Conservation (phyloP, 2,888 invertebrate genomes). For the Pterostichus niger region DNA sequence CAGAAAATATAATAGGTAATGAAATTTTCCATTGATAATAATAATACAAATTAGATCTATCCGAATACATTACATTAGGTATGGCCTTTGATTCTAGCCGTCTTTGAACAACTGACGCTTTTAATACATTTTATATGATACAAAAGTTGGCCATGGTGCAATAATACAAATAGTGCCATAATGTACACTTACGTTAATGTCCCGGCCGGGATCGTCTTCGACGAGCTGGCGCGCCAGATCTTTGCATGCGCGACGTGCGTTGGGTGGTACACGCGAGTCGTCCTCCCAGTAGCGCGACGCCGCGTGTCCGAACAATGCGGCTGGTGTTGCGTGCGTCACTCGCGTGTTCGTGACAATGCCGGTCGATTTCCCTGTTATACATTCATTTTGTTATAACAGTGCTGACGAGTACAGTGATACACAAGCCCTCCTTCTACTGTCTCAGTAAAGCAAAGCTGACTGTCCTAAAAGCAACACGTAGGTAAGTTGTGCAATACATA, state of each 20-base stretch:
- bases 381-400: not conserved
- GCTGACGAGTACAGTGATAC: conserved; percentile 67
- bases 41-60: too few relatives aligned
- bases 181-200: conserved; percentile 82
- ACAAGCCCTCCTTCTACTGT: not conserved
- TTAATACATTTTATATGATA: too few relatives aligned
- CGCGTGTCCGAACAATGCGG: conserved; percentile 87
- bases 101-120: too few relatives aligned
- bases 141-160: too few relatives aligned
- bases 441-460: not conserved
- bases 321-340: conserved; percentile 89
- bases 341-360: conserved; percentile 90
- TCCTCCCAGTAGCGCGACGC: conserved; percentile 90
- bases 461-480: too few relatives aligned
- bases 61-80: too few relatives aligned
- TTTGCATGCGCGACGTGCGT: conserved; percentile 85
- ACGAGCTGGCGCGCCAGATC: conserved; percentile 89
- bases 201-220: conserved; percentile 87
- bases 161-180: too few relatives aligned
- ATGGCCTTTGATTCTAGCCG: too few relatives aligned
- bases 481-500: too few relatives aligned
- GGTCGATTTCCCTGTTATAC: conserved; percentile 84
- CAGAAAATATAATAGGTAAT: too few relatives aligned
- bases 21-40: too few relatives aligned
- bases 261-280: conserved; percentile 86